Conservation (phyloP, 2,797 vertebrate genomes). For the Lates japonicus region DNA sequence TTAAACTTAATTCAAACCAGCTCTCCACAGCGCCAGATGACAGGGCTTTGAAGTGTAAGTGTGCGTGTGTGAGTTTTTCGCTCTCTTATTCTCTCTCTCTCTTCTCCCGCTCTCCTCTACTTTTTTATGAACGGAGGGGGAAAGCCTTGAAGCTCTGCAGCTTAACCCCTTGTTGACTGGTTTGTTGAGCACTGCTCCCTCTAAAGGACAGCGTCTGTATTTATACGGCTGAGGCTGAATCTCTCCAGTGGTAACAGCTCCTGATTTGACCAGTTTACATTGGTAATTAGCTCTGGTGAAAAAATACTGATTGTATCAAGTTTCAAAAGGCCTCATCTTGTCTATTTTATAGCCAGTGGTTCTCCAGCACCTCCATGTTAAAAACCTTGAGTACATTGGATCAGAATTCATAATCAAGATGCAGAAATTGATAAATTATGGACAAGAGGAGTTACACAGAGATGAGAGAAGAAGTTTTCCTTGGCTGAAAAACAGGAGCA, state of each 20-base stretch:
- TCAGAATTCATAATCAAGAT: constrained; percentile 43
- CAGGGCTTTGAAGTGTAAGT: constrained; percentile 93
- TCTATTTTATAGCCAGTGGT: not conserved
- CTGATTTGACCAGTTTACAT: constrained; percentile 5
- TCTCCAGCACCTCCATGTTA: constrained; percentile 6
- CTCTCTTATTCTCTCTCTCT: constrained; percentile 70
- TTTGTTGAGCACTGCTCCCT: constrained; percentile 50
- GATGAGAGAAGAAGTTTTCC: constrained; percentile 52
- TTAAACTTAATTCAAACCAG: constrained; percentile 96
- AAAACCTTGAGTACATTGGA: constrained; percentile 19
- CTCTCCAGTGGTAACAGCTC: constrained; percentile 8
- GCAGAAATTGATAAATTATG: constrained; percentile 36
- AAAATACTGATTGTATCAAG: not conserved
- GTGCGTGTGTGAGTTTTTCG: constrained; percentile 80
- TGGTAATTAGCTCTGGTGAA: not conserved
- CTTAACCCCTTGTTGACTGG: constrained; percentile 83
- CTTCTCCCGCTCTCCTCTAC: constrained; percentile 61
- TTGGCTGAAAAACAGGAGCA: constrained; percentile 30
- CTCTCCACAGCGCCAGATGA: constrained; percentile 87
- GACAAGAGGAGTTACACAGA: constrained; percentile 38
- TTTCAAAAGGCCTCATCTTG: constrained; percentile 2
- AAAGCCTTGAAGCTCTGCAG: constrained; percentile 85
- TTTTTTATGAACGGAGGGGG: constrained; percentile 87
- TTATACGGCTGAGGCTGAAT: constrained; percentile 47
- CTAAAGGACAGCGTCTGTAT: constrained; percentile 47